Evolutionary conservation across 2,888 invertebrate genomes (phyloP).

Genomic region (Trichogramma evanescens): DNA sequence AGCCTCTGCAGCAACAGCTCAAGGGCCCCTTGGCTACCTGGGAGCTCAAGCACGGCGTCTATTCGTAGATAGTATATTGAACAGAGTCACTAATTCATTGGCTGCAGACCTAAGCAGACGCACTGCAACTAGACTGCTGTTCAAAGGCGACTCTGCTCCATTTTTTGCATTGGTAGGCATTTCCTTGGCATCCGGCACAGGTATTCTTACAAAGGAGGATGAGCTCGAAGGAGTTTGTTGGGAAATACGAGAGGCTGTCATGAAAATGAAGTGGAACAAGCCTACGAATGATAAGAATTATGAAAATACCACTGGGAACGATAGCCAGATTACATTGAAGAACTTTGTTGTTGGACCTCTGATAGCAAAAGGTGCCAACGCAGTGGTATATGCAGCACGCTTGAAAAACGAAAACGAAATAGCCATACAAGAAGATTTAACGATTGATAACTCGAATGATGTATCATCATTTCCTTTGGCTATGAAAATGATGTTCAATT

Average conservation of each 20-base stretch:
- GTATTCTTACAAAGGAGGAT: conserved; percentile 68
- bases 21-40: conserved; percentile 38
- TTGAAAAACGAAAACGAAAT: conserved; percentile 38
- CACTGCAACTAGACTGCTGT: conserved; percentile 57
- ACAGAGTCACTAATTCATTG: conserved; percentile 60
- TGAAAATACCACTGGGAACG: conserved; percentile 43
- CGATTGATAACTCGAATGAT: conserved; percentile 26
- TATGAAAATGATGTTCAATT: conserved; percentile 89
- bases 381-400: conserved; percentile 69
- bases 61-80: conserved; percentile 64
- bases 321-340: conserved; percentile 50
- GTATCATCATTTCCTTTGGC: conserved; percentile 59
- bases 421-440: conserved; percentile 18
- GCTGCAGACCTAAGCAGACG: conserved; percentile 58
- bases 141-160: conserved; percentile 65
- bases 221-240: conserved; percentile 71
- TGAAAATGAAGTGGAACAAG: conserved; percentile 53
- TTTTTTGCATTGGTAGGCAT: conserved; percentile 70
- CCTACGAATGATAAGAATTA: conserved; percentile 48
- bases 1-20: conserved; percentile 28
- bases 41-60: conserved; percentile 60
- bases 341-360: conserved; percentile 62
- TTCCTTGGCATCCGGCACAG: conserved; percentile 65
- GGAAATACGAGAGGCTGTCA: conserved; percentile 64
- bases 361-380: conserved; percentile 75